These are phyloP conservation scores for Rhyacophila brunnea DNA, from an alignment of 1,140 invertebrate species.

Conservation along the genomic window DNA sequence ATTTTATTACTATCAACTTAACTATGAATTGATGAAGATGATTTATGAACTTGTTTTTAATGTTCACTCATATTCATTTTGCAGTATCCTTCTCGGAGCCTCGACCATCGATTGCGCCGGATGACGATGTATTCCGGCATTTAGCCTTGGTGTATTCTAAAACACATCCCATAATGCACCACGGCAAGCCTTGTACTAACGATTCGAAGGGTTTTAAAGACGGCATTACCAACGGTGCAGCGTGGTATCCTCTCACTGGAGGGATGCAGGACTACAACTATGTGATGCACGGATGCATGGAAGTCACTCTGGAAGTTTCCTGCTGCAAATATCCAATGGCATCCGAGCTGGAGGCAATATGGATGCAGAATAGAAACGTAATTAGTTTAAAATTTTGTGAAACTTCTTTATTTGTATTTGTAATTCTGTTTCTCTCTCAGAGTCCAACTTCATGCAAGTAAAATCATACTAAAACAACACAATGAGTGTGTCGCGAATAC, in stretches of 20 bases:
- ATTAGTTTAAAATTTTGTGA: background rate
- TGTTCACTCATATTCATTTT: no score
- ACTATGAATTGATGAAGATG: no score
- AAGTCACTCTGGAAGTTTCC: slow-evolving; percentile 66
- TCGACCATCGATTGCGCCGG: slow-evolving; percentile 51
- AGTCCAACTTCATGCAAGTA: background rate
- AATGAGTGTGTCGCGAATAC: no score
- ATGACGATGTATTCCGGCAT: slow-evolving; percentile 66
- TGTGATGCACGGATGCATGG: slow-evolving; percentile 63
- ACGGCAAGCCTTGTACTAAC: slow-evolving; percentile 46
- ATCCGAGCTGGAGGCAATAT: slow-evolving; percentile 54
- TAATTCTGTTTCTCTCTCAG: background rate
- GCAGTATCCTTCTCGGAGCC: background rate
- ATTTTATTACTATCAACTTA: no score
- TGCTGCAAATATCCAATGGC: slow-evolving; percentile 62
- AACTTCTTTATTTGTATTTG: slow-evolving; percentile 1
- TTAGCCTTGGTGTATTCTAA: slow-evolving; percentile 63
- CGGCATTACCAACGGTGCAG: slow-evolving; percentile 63
- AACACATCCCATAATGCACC: slow-evolving; percentile 54
- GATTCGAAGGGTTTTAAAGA: slow-evolving; percentile 44
- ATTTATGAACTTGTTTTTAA: no score
- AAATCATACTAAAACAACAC: no score
- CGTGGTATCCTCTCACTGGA: slow-evolving; percentile 59
- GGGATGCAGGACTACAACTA: slow-evolving; percentile 73
- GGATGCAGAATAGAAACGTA: slow-evolving; percentile 57